These are phyloP conservation scores for Liparis tanakae DNA, from an alignment of 2,797 vertebrate species.

Conservation along the genomic window DNA sequence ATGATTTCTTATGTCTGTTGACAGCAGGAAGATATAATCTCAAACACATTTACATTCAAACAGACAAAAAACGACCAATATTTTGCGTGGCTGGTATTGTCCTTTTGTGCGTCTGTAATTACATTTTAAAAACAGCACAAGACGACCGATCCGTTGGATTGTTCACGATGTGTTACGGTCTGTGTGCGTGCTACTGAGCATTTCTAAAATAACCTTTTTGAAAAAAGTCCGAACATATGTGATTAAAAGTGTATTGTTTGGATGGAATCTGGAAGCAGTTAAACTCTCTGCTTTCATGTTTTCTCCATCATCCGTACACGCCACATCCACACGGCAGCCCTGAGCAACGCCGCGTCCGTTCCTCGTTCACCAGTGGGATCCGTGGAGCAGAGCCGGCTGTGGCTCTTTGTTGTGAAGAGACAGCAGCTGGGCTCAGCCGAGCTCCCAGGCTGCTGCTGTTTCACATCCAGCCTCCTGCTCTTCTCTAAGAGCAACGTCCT, in stretches of 20 bases:
- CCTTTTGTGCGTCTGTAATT: not conserved
- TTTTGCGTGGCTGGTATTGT: not conserved
- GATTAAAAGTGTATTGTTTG: not conserved
- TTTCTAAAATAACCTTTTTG: not conserved
- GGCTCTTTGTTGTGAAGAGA: not conserved
- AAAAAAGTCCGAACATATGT: not conserved
- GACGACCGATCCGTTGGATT: not conserved
- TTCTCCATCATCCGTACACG: constrained; percentile 4
- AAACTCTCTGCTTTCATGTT: not conserved
- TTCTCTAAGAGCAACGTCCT: not conserved
- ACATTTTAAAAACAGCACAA: not conserved
- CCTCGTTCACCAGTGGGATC: not conserved
- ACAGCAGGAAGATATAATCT: not conserved
- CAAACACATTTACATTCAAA: not conserved
- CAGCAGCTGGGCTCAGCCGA: constrained; percentile 21
- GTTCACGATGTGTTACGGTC: not conserved
- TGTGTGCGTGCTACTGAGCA: not conserved
- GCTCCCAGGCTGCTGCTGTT: constrained; percentile 1
- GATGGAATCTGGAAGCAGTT: not conserved
- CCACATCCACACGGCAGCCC: constrained; percentile 1
- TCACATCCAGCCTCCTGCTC: constrained; percentile 10
- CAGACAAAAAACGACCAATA: not conserved
- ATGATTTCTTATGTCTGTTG: not conserved
- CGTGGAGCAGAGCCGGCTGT: not conserved
- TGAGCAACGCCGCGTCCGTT: constrained; percentile 9